Base-by-base conservation (phyloP, 2,888 invertebrate genomes). In the Acholoe squamosa region DNA sequence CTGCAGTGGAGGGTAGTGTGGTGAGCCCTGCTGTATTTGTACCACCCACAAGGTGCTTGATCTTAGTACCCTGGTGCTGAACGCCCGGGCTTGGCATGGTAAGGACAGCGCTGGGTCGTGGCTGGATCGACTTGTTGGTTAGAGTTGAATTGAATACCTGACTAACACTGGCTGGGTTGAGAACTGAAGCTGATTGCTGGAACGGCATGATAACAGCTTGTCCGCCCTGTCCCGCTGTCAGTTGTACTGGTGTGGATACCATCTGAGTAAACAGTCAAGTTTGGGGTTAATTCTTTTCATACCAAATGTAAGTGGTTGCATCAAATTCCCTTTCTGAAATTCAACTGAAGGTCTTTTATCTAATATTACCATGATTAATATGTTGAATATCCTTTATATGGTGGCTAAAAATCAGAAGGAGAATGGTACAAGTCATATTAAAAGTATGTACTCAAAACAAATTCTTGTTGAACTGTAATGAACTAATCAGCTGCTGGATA, bases 161-260 rank as follows among this genome's bases (percentile, higher is more conserved):
- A n/a, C 34, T 25, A 10, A 90, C 51, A 25, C 33, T 31, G 51
- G 43, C 89, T 28, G 33, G 89, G 25, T 84, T 84, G 19, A 86
- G 25, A 14, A 90, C 33, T 14, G 89, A 86, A 16, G 34, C 61
- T 43, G 84, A 19, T 51, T 90, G 90, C 43, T 90, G 90, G 12
- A 90, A 31, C 1, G 90, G 90, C 90, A 90, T 90, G 12, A 90
- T 56, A 22, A 90, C 84, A 1, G 90, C 84, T 51, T 34, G 84
- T 16, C 84, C 67, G 22, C 90, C 86, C 67, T 84, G 84, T n/a
- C 84, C 84, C 0, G 89, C 77, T 28, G 88, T 52, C 28, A 86
- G 51, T 51, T 76, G 90, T 7, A 86, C 28, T 31, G 86, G 86
- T 28, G 52, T 86, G n/a, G 86, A 54, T 10, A 86, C 28, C 86